phyloP scores from a whole-genome alignment of 2,888 invertebrate species.

The Rotaria sp. region DNA sequence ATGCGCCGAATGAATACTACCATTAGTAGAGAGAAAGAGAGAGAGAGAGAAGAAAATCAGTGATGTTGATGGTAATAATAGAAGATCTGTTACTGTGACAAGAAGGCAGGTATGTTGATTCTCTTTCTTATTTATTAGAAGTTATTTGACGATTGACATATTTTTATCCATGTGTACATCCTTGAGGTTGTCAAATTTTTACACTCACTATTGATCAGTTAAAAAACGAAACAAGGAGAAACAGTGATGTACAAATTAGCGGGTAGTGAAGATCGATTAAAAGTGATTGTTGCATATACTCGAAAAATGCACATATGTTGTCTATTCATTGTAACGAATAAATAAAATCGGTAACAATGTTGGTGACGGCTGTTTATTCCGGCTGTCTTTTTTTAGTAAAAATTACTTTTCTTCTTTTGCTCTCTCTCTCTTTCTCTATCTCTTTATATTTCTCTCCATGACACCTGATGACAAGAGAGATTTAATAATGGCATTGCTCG shows the following conservation, averaged over 20 bases:
- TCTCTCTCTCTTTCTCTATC: not conserved
- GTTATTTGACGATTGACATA: not conserved
- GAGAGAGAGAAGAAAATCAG: not conserved
- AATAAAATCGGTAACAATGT: not conserved
- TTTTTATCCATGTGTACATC: not conserved
- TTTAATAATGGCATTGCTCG: not conserved
- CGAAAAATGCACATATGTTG: constrained; percentile 1
- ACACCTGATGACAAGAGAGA: constrained; percentile 24
- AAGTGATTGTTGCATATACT: not conserved
- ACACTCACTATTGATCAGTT: not conserved
- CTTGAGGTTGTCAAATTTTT: not conserved
- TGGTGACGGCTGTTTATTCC: constrained; percentile 8
- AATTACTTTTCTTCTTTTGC: not conserved
- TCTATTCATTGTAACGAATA: not conserved
- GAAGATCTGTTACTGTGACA: not conserved
- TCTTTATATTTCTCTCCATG: not conserved
- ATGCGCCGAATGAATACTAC: not conserved
- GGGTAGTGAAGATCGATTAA: not conserved
- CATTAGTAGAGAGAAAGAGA: not conserved
- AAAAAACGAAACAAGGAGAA: not conserved
- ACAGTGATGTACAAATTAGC: not conserved
- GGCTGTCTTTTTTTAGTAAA: not conserved
- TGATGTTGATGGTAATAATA: not conserved
- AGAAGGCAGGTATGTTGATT: constrained; percentile 4
- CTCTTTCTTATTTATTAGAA: not conserved